Evolutionary conservation across 2,113 vertebrate species (phyloP), one percentile per base, ranked within the genome.

Genomic region (Thunnus thynnus): DNA sequence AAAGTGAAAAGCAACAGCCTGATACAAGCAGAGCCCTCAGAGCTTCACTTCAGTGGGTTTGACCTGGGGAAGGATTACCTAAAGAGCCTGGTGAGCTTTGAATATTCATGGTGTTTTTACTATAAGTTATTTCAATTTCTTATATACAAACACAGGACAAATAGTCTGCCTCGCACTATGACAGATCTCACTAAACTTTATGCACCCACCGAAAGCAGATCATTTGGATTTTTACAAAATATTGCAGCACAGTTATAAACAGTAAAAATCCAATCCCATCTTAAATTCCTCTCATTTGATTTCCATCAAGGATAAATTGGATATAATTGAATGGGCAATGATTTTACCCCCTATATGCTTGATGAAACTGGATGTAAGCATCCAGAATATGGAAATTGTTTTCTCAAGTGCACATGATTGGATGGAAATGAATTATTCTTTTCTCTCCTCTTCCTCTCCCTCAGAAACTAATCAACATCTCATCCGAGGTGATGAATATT

Each of bases 11-110:
- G 88, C 69, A 98, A 96, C 86, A 87, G 83, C 32, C 55, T 94
- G 73, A 83, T 98, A 72, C 89, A 97, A 79, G 96, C 96, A 52
- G 96, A 96, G 72, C 98, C 98, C 16, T 85, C 96, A 18, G 94
- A 96, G 68, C 86, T 99, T 62, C 97, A 99, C 93, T 99, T 97
- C 88, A 97, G 95, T 89, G 97, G 97, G 7, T 98, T 97, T 89
- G 87, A 97, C 90, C 70, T 96, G 56, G 94, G 90, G 78, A 95
- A 95, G 78, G 93, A 95, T 67, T 97, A 97, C 61, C 88, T 88
- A 2, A 97, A 96, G 87, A 89, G 10, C 6, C 85, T 99, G 93
- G 98, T 98, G 90, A 88, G 10, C 32, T 64, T 54, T 70, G 47
- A 13, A 36, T 62, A 9, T 54, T 0, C 12, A 32, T 5, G 0